Percentiles rank a stretch among this genome's conserved stretches.
Conservation (phyloP, 2,888 invertebrate genomes). For the Rhagonycha fulva region DNA sequence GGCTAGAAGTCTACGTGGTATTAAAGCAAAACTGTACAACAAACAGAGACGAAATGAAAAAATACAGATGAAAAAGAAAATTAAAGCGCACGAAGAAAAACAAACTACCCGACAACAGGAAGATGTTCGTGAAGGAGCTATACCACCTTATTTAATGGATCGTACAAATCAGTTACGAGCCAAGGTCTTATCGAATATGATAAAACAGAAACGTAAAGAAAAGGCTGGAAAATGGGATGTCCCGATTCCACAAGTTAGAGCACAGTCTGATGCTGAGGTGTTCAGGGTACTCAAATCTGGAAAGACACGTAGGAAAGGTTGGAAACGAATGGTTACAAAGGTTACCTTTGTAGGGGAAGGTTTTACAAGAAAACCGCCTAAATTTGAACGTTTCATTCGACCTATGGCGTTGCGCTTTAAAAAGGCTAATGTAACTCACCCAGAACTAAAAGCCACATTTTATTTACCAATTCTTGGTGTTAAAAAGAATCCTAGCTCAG, state of each 20-base stretch:
- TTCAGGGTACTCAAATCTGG: constrained; percentile 92
- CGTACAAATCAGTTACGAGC: constrained; percentile 92
- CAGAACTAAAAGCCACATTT: constrained; percentile 98
- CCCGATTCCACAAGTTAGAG: constrained; percentile 96
- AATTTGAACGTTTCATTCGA: constrained; percentile 97
- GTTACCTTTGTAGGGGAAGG: constrained; percentile 97
- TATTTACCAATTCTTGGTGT: constrained; percentile 97
- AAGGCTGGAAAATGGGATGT: constrained; percentile 99
- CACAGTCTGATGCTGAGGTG: constrained; percentile 96
- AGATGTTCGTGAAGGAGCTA: constrained; percentile 85
- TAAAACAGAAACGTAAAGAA: constrained; percentile 99
- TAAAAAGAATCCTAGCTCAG: constrained; percentile 97
- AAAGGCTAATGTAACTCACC: constrained; percentile 99
- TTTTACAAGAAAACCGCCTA: constrained; percentile 98
- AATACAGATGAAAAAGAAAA: constrained; percentile 98
- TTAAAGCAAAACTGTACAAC: constrained; percentile 97
- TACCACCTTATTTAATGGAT: constrained; percentile 96
- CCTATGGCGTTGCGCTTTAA: constrained; percentile 97
- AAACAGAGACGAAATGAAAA: constrained; percentile 97
- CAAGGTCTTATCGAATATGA: constrained; percentile 97
- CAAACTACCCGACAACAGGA: constrained; percentile 83
- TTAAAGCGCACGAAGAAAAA: constrained; percentile 96
- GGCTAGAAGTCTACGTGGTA: constrained; percentile 89
- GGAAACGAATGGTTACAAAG: constrained; percentile 99
- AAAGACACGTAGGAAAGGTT: constrained; percentile 91